phyloP scores from a whole-genome alignment of 1,140 invertebrate genomes.

The Ceratosolen solmsi region DNA sequence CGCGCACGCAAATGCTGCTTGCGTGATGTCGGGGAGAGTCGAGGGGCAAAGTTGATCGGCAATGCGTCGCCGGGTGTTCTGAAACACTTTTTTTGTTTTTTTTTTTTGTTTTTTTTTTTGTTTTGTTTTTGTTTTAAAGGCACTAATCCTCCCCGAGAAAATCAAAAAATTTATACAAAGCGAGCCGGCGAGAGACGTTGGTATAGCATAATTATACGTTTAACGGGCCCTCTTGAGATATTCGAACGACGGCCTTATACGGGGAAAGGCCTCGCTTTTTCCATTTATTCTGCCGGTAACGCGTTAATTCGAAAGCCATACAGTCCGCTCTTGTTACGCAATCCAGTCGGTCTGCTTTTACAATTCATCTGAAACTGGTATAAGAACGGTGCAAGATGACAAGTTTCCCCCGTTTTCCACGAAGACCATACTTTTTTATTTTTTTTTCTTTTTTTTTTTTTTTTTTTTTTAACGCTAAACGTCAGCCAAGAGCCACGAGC shows the following conservation, averaged over 20 bases:
- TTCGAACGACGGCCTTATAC: background rate
- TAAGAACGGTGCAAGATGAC: no score
- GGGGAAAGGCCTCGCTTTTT: background rate
- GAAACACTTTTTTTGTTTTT: slow-evolving; percentile 5
- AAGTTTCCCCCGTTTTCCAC: background rate
- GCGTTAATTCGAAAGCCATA: background rate
- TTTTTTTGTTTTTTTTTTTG: background rate
- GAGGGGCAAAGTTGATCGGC: slow-evolving; percentile 1
- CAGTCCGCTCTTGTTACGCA: background rate
- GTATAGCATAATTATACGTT: background rate
- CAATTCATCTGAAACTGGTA: no score
- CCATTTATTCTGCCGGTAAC: background rate
- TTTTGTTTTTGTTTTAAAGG: slow-evolving; percentile 34
- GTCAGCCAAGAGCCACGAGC: no score
- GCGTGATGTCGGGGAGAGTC: slow-evolving; percentile 7
- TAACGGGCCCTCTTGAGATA: background rate
- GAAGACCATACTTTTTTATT: no score
- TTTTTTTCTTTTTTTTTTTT: background rate
- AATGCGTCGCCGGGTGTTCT: background rate
- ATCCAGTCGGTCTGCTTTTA: background rate
- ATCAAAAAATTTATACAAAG: slow-evolving; percentile 42
- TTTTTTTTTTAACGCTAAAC: background rate
- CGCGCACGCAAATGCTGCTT: background rate
- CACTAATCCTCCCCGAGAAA: slow-evolving; percentile 39
- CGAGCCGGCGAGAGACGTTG: background rate